Evolutionary conservation across 2,888 invertebrate genomes (phyloP).

Genomic region (Eudasyphora cyanicolor): DNA sequence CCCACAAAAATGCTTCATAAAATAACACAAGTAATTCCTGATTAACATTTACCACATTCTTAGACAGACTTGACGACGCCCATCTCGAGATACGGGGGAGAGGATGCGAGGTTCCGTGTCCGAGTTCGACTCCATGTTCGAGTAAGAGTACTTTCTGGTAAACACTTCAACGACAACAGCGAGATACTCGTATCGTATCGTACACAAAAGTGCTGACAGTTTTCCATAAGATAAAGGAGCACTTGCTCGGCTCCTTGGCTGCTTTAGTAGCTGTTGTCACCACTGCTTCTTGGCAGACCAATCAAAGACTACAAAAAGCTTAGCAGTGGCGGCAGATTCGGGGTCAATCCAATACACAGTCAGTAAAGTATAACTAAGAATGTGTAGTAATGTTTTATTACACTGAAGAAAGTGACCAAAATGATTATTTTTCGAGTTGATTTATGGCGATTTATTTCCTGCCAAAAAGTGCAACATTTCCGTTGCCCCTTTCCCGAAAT

Average conservation of each 20-base stretch:
- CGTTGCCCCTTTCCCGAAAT: too few species aligned
- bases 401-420: too few species aligned
- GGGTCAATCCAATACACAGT: constrained; percentile 32
- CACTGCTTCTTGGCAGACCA: constrained; percentile 30
- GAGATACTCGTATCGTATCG: constrained; percentile 27
- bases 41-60: constrained; percentile 57
- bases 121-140: too few species aligned
- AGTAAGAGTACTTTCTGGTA: constrained; percentile 25
- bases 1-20: constrained; percentile 34
- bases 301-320: constrained; percentile 40
- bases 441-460: too few species aligned
- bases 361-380: too few species aligned
- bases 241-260: constrained; percentile 3
- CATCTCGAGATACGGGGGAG: not conserved
- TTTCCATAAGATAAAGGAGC: constrained; percentile 49
- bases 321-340: constrained; percentile 37
- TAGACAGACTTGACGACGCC: constrained; percentile 50
- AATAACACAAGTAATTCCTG: constrained; percentile 47
- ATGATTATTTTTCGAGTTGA: too few species aligned
- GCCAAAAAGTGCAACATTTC: too few species aligned
- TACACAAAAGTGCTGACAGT: constrained; percentile 49
- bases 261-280: not conserved
- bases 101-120: not conserved
- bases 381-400: too few species aligned
- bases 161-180: constrained; percentile 42